These are phyloP conservation scores for Phthorimaea operculella DNA, from an alignment of 1,140 invertebrate species.

Conservation along the genomic window DNA sequence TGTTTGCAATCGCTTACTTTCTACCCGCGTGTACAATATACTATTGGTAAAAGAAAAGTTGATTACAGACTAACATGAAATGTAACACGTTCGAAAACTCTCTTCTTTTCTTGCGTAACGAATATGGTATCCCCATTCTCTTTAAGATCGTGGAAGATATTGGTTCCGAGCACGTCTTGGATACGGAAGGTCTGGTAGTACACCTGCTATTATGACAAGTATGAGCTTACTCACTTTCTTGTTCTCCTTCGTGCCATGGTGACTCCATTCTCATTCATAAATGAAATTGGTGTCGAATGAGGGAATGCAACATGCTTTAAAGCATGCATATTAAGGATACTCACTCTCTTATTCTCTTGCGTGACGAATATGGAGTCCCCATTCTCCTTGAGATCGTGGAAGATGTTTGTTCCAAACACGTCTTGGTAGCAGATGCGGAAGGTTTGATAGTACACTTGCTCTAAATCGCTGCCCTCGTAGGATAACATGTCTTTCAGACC, in stretches of 20 bases:
- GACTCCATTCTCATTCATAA: too few species aligned
- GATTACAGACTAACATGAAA: too few species aligned
- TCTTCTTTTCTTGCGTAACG: conserved; percentile 82
- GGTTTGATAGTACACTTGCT: conserved; percentile 89
- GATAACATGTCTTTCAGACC: conserved; percentile 85
- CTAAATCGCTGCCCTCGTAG: conserved; percentile 83
- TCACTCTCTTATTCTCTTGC: conserved; percentile 85
- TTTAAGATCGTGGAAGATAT: too few species aligned
- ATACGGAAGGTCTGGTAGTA: conserved; percentile 93
- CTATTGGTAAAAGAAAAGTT: too few species aligned
- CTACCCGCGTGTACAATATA: too few species aligned
- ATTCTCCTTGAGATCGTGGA: conserved; percentile 84
- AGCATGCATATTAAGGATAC: too few species aligned
- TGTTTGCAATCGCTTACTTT: too few species aligned
- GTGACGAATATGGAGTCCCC: conserved; percentile 79
- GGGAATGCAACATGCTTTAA: too few species aligned
- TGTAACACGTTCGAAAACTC: conserved; percentile 69
- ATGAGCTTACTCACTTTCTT: too few species aligned
- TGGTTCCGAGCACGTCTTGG: conserved; percentile 87
- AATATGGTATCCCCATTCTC: conserved; percentile 78
- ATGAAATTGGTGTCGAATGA: too few species aligned
- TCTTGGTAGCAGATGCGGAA: conserved; percentile 91
- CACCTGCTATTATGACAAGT: too few species aligned
- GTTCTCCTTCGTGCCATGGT: too few species aligned
- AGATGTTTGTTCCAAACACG: conserved; percentile 85